Conservation (phyloP, 2,797 vertebrate genomes). For the Eptatretus atami region DNA sequence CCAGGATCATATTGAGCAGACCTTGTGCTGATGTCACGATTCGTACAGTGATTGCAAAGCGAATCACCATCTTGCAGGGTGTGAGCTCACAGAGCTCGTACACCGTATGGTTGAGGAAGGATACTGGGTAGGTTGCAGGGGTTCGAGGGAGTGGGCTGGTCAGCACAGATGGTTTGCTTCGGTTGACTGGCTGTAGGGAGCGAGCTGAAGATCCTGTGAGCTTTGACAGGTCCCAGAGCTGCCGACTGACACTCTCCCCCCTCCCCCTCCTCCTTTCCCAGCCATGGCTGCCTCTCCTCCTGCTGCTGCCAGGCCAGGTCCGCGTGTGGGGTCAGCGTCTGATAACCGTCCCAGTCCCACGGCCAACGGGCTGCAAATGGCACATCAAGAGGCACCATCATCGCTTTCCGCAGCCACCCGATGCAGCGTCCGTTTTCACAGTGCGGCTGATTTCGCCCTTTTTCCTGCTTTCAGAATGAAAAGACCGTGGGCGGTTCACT, state of each 20-base stretch:
- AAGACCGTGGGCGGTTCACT: no score
- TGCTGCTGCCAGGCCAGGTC: neutral
- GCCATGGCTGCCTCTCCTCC: neutral
- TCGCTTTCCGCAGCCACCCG: neutral
- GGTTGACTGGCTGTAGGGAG: neutral
- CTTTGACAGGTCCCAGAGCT: slow-evolving; percentile 5
- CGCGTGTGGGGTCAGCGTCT: neutral
- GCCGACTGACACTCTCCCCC: neutral
- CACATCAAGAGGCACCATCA: slow-evolving; percentile 3
- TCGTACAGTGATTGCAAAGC: neutral
- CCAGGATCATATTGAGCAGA: no score
- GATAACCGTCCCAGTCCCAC: slow-evolving; percentile 2
- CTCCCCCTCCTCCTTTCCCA: neutral
- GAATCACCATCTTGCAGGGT: neutral
- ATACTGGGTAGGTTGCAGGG: neutral
- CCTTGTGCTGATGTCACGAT: neutral
- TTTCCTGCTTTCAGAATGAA: no score
- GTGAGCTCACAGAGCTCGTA: neutral
- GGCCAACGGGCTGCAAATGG: slow-evolving; percentile 2
- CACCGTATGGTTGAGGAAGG: neutral
- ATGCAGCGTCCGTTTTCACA: no score
- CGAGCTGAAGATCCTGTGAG: slow-evolving; percentile 1
- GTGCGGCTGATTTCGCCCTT: no score
- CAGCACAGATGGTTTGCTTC: slow-evolving; percentile 4
- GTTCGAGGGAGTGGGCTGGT: slow-evolving; percentile 1